These are phyloP conservation scores for Baronia brevicornis DNA, from an alignment of 2,888 invertebrate genomes.

Conservation along the genomic window DNA sequence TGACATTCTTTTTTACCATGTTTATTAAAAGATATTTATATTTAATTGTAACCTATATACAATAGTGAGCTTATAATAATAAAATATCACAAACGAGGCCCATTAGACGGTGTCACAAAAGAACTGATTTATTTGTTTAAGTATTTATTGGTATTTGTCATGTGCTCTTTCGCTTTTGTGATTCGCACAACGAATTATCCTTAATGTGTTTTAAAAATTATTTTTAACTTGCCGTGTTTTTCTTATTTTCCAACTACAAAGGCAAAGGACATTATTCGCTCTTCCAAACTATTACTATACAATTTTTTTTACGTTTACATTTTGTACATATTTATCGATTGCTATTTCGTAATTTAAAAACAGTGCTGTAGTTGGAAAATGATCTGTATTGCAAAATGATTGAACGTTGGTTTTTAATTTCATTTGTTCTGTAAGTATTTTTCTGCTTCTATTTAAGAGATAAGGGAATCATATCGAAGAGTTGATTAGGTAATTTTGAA, in stretches of 20 bases:
- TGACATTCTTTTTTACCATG: too few relatives aligned
- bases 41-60: too few relatives aligned
- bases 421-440: constrained; percentile 34
- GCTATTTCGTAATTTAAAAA: neutral
- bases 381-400: constrained; percentile 21
- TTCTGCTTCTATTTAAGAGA: constrained; percentile 49
- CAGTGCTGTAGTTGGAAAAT: constrained; percentile 17
- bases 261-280: too few relatives aligned
- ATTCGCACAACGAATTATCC: too few relatives aligned
- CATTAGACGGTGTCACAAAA: too few relatives aligned
- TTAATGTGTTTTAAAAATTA: constrained; percentile 7
- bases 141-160: constrained; percentile 9
- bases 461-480: constrained; percentile 68
- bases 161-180: too few relatives aligned
- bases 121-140: constrained; percentile 13
- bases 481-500: constrained; percentile 64
- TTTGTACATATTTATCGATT: too few relatives aligned
- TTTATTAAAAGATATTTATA: too few relatives aligned
- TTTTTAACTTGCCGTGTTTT: neutral
- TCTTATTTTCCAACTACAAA: neutral
- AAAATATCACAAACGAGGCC: too few relatives aligned
- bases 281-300: too few relatives aligned
- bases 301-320: too few relatives aligned
- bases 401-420: constrained; percentile 9
- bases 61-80: too few relatives aligned